Evolutionary conservation across 2,888 invertebrate species (phyloP), one percentile per base, ranked within the genome.

Genomic region (Lasioglossum vierecki): DNA sequence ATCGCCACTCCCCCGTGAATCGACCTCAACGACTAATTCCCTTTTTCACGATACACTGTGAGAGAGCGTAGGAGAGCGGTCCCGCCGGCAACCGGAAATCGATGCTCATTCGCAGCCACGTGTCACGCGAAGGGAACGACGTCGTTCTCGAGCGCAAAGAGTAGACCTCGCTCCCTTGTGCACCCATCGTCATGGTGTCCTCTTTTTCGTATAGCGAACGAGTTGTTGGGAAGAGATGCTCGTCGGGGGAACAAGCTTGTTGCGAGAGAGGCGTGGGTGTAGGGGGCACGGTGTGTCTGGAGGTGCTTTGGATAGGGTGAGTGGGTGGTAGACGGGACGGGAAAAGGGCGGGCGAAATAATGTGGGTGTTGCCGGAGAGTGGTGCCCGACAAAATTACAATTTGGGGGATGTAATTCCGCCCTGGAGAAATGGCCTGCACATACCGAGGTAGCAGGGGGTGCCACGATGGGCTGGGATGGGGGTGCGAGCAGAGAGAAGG

Each of bases 341-440:
- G 79, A 68, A 66, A 35, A 18, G 57, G 53, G 76, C 39, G 79
- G 76, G 91, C 91, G 93, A 93, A 93, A 93, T 93, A 93, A 93
- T 92, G 92, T 91, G 92, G 91, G 88, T 84, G 92, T 92, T 91
- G 92, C 88, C 88, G 46, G 86, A 85, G 87, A 88, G 88, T 77
- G 88, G 88, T 90, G 87, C 84, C 93, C 93, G 93, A 93, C 93
- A 93, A 94, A 94, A 94, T 94, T 94, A 94, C 94, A 94, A 94
- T 94, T 94, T 94, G 93, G 94, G 90, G 92, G 93, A 93, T 94
- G 94, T 94, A 94, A 94, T 94, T 94, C 92, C 93, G 93, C 83
- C 75, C 88, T 90, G 91, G 94, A 94, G 94, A 94, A 94, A 94
- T 94, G 94, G 94, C 92, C 92, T 92, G 88, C 93, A 93, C 94